phyloP scores from a whole-genome alignment of 2,113 vertebrate genomes.

The Dolichotis patagonum region DNA sequence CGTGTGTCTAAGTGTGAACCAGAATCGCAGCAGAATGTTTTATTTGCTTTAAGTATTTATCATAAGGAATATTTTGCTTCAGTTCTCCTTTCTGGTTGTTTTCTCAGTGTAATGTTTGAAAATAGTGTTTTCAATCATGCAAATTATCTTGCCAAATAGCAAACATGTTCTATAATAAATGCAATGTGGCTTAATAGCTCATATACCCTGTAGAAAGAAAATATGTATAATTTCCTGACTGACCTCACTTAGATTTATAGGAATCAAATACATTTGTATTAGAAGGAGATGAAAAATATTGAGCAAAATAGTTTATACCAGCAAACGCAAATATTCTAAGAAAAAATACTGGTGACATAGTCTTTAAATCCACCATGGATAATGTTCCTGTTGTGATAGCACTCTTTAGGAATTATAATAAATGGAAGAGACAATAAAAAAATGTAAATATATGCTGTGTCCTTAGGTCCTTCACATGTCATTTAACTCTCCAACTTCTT shows the following conservation, averaged over 20 bases:
- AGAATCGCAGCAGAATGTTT: slow-evolving; percentile 47
- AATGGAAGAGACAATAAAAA: slow-evolving; percentile 54
- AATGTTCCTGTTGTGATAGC: slow-evolving; percentile 47
- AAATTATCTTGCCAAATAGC: slow-evolving; percentile 72
- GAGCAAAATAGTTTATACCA: slow-evolving; percentile 67
- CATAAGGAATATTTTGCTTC: slow-evolving; percentile 30
- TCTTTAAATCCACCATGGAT: slow-evolving; percentile 69
- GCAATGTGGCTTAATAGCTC: slow-evolving; percentile 67
- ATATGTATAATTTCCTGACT: slow-evolving; percentile 67
- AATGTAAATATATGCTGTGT: slow-evolving; percentile 46
- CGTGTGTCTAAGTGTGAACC: neutral
- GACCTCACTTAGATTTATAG: slow-evolving; percentile 75
- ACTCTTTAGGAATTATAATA: slow-evolving; percentile 56
- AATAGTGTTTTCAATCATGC: slow-evolving; percentile 64
- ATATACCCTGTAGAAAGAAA: slow-evolving; percentile 68
- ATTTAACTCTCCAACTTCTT: slow-evolving; percentile 43
- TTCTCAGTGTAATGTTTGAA: slow-evolving; percentile 48
- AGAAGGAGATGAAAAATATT: slow-evolving; percentile 74
- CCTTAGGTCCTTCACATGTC: slow-evolving; percentile 38
- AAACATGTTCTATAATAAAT: slow-evolving; percentile 76
- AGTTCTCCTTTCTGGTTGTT: slow-evolving; percentile 37
- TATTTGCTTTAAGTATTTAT: neutral
- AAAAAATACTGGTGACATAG: slow-evolving; percentile 57
- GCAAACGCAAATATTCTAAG: slow-evolving; percentile 74
- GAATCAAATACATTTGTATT: slow-evolving; percentile 75